Evolutionary conservation across 2,113 vertebrate genomes (phyloP).

Genomic region (Pao palembangensis): DNA sequence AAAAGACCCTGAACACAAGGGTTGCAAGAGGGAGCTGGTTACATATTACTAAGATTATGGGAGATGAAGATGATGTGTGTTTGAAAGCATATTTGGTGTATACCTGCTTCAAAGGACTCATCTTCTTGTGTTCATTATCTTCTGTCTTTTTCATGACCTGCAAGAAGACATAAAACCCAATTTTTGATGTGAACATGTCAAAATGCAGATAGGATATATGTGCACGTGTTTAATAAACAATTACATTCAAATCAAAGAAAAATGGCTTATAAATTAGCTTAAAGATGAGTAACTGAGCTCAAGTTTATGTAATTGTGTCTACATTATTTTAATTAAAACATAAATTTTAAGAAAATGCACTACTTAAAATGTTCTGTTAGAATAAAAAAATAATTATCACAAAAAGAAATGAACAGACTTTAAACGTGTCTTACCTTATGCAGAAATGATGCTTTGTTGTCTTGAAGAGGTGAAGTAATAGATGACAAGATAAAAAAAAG

Average conservation of each 20-base stretch:
- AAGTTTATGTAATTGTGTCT: too few relatives aligned
- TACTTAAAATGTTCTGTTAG: too few relatives aligned
- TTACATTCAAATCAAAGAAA: background rate
- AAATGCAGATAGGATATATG: background rate
- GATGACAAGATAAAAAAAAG: slow-evolving; percentile 3
- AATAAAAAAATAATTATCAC: too few relatives aligned
- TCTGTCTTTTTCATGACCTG: slow-evolving; percentile 32
- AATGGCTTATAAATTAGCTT: background rate
- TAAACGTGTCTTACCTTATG: too few relatives aligned
- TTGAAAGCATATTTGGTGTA: slow-evolving; percentile 47
- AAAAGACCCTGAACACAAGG: background rate
- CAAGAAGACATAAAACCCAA: slow-evolving; percentile 41
- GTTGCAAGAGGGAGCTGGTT: background rate
- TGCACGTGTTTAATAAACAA: too few relatives aligned
- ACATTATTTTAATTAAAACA: too few relatives aligned
- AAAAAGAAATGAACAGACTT: too few relatives aligned
- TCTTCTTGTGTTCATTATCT: slow-evolving; percentile 43
- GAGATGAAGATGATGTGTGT: slow-evolving; percentile 19
- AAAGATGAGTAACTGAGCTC: too few relatives aligned
- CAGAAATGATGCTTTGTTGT: background rate
- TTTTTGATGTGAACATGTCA: slow-evolving; percentile 35
- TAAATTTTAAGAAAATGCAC: too few relatives aligned
- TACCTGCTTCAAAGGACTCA: slow-evolving; percentile 63
- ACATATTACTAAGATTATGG: slow-evolving; percentile 21
- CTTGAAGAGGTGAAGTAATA: slow-evolving; percentile 15